phyloP scores from a whole-genome alignment of 1,140 invertebrate species.

The Neodiprion pinetum region DNA sequence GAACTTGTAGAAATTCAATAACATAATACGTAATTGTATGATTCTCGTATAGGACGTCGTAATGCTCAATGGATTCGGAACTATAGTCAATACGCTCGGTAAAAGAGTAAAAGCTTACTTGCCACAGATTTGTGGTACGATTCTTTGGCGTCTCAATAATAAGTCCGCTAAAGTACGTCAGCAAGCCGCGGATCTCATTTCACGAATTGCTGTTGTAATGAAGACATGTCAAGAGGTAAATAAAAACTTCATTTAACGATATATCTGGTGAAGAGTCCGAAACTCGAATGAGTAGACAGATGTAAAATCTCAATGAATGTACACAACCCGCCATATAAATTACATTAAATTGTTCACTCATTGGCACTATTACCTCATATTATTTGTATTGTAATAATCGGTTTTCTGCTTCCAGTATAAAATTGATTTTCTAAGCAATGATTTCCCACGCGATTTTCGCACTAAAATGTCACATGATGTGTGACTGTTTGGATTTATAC shows the following conservation, averaged over 20 bases:
- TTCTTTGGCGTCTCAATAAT: conserved; percentile 98
- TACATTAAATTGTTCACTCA: conserved; percentile 7
- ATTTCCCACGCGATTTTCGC: too few relatives aligned
- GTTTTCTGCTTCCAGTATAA: background rate
- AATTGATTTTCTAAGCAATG: too few relatives aligned
- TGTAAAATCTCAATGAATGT: too few relatives aligned
- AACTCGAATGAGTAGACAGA: too few relatives aligned
- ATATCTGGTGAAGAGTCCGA: too few relatives aligned
- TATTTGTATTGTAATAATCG: conserved; percentile 15
- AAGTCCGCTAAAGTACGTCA: conserved; percentile 99
- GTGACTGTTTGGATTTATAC: too few relatives aligned
- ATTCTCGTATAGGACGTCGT: conserved; percentile 85
- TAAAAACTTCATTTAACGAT: conserved; percentile 18
- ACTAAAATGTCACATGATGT: too few relatives aligned
- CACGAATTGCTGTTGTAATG: conserved; percentile 98
- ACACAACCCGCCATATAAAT: too few relatives aligned
- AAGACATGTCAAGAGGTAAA: conserved; percentile 96
- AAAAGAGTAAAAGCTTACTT: conserved; percentile 98
- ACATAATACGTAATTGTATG: too few relatives aligned
- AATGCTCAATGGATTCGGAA: conserved; percentile 99
- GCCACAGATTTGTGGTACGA: conserved; percentile 99
- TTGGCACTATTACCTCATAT: conserved; percentile 20
- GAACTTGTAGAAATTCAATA: too few relatives aligned
- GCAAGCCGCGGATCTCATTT: conserved; percentile 99
- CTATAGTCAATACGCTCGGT: conserved; percentile 96